These are phyloP conservation scores for Pseudochirops corinnae DNA, from an alignment of 2,797 vertebrate species.

Conservation along the genomic window DNA sequence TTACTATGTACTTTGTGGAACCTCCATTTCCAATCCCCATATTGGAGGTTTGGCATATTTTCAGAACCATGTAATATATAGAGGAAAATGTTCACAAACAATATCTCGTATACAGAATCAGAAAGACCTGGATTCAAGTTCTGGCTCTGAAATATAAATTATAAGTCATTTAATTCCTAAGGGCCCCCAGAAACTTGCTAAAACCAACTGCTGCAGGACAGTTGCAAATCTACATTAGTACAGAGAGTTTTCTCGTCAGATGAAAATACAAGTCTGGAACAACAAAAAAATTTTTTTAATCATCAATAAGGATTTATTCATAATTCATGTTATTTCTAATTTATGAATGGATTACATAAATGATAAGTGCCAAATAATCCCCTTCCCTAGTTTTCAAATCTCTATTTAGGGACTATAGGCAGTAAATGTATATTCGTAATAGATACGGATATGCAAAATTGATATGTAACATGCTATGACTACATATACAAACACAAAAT, in stretches of 20 bases:
- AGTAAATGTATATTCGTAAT: slow-evolving; percentile 14
- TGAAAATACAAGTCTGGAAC: neutral
- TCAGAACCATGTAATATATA: neutral
- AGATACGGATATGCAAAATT: neutral
- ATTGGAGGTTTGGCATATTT: slow-evolving; percentile 34
- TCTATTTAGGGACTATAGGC: slow-evolving; percentile 17
- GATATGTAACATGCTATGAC: slow-evolving; percentile 1
- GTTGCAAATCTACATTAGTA: neutral
- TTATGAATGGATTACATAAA: neutral
- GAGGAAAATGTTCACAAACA: neutral
- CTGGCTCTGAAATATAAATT: neutral
- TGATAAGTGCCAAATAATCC: slow-evolving; percentile 27
- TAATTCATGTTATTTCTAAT: slow-evolving; percentile 16
- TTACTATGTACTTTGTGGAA: neutral
- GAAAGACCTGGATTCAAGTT: neutral
- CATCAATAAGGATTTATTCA: neutral
- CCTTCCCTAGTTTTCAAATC: slow-evolving; percentile 43
- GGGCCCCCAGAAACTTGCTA: neutral
- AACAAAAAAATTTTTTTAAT: neutral
- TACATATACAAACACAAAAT: neutral
- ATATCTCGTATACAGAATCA: neutral
- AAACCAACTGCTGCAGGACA: neutral
- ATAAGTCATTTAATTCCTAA: neutral
- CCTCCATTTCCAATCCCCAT: neutral
- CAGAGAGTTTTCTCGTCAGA: neutral